phyloP scores from a whole-genome alignment of 2,113 vertebrate genomes.

The Poicephalus gulielmi region DNA sequence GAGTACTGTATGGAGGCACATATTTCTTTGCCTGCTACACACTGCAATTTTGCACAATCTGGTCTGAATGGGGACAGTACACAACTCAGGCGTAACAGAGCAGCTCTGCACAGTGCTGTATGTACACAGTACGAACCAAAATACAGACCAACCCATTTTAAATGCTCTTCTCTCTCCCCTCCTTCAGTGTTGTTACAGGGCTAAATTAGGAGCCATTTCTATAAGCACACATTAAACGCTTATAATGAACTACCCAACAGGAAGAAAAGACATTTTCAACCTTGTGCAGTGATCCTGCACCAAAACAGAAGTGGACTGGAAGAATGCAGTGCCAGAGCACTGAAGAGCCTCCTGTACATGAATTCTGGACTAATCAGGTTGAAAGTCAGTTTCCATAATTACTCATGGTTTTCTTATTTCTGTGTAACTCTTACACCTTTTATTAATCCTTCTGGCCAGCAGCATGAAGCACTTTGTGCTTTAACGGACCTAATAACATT shows the following conservation, averaged over 20 bases:
- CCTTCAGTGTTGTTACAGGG: neutral
- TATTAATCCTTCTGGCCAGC: constrained; percentile 24
- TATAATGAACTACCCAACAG: neutral
- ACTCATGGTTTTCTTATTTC: neutral
- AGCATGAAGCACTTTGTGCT: neutral
- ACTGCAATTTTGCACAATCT: neutral
- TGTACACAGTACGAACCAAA: neutral
- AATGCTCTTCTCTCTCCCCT: neutral
- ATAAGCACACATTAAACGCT: neutral
- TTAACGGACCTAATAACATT: neutral
- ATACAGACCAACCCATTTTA: neutral
- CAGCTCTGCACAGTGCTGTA: neutral
- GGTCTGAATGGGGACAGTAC: neutral
- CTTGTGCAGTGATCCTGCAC: neutral
- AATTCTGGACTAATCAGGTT: neutral
- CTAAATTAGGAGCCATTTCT: neutral
- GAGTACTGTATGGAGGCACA: neutral
- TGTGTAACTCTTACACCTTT: neutral
- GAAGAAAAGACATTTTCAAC: neutral
- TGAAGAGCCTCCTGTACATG: neutral
- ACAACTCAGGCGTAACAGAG: accelerated
- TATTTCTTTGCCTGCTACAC: neutral
- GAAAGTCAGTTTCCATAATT: neutral
- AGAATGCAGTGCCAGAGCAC: neutral
- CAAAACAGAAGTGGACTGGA: neutral